Evolutionary conservation across 2,888 invertebrate species (phyloP), one percentile per base, ranked within the genome.

Genomic region (Torymus aiolomorphi): DNA sequence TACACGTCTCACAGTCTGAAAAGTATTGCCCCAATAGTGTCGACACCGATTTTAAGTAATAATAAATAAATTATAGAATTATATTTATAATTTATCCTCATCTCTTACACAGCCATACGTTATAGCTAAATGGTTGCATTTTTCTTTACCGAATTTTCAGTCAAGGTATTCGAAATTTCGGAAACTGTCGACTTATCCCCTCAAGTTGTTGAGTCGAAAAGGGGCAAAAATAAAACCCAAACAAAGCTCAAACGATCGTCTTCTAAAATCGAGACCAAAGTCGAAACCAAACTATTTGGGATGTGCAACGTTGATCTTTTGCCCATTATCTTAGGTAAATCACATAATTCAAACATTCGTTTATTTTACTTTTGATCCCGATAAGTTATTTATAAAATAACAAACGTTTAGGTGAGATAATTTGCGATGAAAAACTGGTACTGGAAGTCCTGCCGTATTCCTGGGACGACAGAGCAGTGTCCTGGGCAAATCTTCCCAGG

Each of bases 221-320:
- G 42, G 42, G 42, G 11, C 10, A 71, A 81, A 5, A 42, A 72
- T 52, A 57, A 65, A 66, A 62, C 2, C n/a, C 18, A 18, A 54
- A 10, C 11, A 2, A 42, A 31, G 18, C n/a, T 57, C 2, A 66
- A 49, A 13, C 67, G 49, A 10, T 14, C 20, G 14, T 70, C 69
- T 42, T 42, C 42, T 42, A 42, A 42, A 42, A 5, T 42, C 8
- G 42, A 42, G 42, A 42, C 42, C 2, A 57, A 51, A 24, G n/a
- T 3, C 12, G 70, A 20, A 56, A 0, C 11, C 0, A 57, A 52
- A 59, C 13, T 84, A 20, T 51, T 87, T 4, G 87, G 88, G 49
- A 76, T 86, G n/a, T 88, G 88, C 70, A 88, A 84, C 77, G 31
- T 88, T 12, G 88, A 88, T 78, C 52, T 88, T 14, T 82, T 88